These are phyloP conservation scores for Aquatica leii DNA, from an alignment of 2,888 invertebrate species.

Conservation along the genomic window DNA sequence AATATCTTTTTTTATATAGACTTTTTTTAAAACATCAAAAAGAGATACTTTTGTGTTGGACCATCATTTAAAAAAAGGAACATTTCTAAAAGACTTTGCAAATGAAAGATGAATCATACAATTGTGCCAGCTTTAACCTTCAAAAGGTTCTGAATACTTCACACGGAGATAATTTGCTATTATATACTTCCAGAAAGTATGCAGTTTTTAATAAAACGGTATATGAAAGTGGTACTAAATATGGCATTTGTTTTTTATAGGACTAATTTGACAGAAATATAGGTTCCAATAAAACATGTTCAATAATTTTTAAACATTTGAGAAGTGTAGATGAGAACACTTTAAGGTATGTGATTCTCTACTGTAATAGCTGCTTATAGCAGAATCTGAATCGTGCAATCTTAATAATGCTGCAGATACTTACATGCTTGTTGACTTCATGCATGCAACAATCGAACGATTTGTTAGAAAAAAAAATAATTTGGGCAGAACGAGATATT, in stretches of 20 bases:
- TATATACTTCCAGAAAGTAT: conserved; percentile 9
- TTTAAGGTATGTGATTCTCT: conserved; percentile 33
- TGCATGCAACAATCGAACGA: conserved; percentile 35
- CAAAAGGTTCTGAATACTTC: too few species aligned
- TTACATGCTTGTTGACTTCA: conserved; percentile 25
- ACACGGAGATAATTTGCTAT: conserved; percentile 15
- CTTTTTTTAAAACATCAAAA: background rate
- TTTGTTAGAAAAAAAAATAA: conserved; percentile 21
- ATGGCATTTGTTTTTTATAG: conserved; percentile 44
- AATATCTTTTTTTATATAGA: conserved; percentile 15
- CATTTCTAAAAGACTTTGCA: conserved; percentile 23
- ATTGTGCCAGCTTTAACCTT: too few species aligned
- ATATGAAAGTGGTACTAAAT: conserved; percentile 41
- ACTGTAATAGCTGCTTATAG: conserved; percentile 30
- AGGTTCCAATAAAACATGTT: too few species aligned
- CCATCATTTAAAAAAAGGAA: conserved; percentile 21
- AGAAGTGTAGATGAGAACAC: conserved; percentile 43
- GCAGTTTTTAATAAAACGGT: conserved; percentile 21
- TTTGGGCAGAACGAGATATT: conserved; percentile 40
- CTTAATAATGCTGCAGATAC: conserved; percentile 20
- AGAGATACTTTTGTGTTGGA: background rate
- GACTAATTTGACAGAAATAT: conserved; percentile 48
- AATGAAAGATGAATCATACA: conserved; percentile 14
- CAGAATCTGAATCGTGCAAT: conserved; percentile 29
- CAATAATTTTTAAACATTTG: too few species aligned